A percentile compares a stretch with the other conserved stretches of the same genome.
These are phyloP conservation scores for Acleris sparsana DNA, from an alignment of 2,888 invertebrate genomes.

Conservation along the genomic window DNA sequence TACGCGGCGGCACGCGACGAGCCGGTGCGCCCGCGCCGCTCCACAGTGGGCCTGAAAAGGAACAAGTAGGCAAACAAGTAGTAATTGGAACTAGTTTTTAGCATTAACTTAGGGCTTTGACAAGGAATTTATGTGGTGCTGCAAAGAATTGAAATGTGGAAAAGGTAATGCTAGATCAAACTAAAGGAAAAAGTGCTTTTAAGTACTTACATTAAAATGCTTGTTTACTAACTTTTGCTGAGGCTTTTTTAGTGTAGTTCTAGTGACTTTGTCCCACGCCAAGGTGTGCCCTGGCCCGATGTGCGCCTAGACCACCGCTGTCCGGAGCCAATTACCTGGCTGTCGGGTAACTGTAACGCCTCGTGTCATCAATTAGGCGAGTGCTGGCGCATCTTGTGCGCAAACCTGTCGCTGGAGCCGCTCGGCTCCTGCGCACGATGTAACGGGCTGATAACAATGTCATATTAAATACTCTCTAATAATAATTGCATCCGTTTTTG, in stretches of 20 bases:
- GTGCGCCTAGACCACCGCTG: constrained; percentile 51
- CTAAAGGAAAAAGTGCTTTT: too few species aligned
- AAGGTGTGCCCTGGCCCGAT: neutral
- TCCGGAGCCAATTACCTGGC: constrained; percentile 60
- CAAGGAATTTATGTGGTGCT: neutral
- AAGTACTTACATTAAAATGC: too few species aligned
- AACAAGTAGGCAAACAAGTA: constrained; percentile 6
- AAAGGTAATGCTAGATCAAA: too few species aligned
- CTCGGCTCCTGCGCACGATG: constrained; percentile 48
- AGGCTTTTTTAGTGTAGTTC: neutral
- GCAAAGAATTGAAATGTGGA: neutral
- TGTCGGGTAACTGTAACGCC: constrained; percentile 71
- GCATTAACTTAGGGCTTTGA: neutral
- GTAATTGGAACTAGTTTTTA: neutral
- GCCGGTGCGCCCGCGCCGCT: constrained; percentile 37
- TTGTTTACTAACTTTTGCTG: too few species aligned
- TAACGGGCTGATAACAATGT: constrained; percentile 48
- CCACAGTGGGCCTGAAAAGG: constrained; percentile 26
- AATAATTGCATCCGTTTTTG: constrained; percentile 18
- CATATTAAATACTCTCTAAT: constrained; percentile 27
- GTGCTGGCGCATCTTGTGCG: constrained; percentile 58
- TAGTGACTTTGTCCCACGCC: neutral
- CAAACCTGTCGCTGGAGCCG: constrained; percentile 54
- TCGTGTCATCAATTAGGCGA: constrained; percentile 62
- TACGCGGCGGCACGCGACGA: constrained; percentile 68